Percentiles rank a stretch among this genome's conserved stretches.
phyloP scores from a whole-genome alignment of 2,113 vertebrate species.

The Orthochromis indermauri region DNA sequence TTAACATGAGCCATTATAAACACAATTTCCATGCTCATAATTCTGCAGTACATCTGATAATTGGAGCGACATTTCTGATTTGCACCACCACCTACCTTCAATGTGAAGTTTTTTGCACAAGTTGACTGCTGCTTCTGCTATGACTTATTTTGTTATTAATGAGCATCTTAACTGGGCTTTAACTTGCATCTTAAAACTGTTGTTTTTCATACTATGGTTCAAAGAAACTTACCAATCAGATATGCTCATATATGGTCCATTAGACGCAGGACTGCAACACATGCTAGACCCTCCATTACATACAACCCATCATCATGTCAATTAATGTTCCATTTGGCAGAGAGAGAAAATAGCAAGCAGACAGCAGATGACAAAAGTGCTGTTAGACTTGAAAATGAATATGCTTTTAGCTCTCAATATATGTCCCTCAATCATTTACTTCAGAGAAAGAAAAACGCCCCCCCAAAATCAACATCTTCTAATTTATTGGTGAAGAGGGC shows the following conservation, averaged over 20 bases:
- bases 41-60: background rate
- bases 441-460: background rate
- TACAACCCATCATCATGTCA: constrained; percentile 21
- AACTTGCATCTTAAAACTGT: constrained; percentile 11
- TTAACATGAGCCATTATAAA: background rate
- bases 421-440: background rate
- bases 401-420: background rate
- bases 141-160: background rate
- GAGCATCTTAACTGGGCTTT: background rate
- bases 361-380: background rate
- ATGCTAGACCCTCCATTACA: constrained; percentile 35
- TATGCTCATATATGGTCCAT: constrained; percentile 38
- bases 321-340: constrained; percentile 24
- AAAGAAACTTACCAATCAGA: constrained; percentile 65
- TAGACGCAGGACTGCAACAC: constrained; percentile 45
- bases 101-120: constrained; percentile 2
- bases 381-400: constrained; percentile 6
- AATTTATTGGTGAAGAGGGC: background rate
- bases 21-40: background rate
- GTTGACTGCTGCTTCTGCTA: constrained; percentile 22
- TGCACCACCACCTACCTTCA: constrained; percentile 61
- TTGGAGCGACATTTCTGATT: background rate
- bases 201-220: constrained; percentile 11
- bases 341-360: background rate
- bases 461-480: background rate